phyloP scores from a whole-genome alignment of 2,797 vertebrate species.

The Notoglanidium macrostoma region DNA sequence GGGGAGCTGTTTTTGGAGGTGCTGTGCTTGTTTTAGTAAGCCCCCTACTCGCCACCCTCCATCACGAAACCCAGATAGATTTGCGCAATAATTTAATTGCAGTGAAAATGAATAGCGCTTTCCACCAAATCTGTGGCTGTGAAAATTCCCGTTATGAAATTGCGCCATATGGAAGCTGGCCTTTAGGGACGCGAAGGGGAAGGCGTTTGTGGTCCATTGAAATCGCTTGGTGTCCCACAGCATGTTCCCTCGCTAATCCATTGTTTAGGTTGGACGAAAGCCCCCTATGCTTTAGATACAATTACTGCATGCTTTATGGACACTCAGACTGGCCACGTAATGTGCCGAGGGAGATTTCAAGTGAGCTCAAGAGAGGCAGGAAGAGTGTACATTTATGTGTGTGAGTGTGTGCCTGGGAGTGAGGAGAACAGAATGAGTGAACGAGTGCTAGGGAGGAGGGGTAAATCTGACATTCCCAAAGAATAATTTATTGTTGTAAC shows the following conservation, averaged over 20 bases:
- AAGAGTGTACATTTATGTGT: constrained; percentile 30
- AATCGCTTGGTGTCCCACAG: constrained; percentile 37
- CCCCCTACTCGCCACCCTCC: constrained; percentile 31
- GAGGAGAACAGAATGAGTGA: neutral
- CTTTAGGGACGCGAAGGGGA: constrained; percentile 44
- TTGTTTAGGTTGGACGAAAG: constrained; percentile 55
- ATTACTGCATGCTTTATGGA: constrained; percentile 48
- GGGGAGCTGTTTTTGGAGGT: constrained; percentile 46
- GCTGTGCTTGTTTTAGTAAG: constrained; percentile 48
- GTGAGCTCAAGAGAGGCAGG: constrained; percentile 17
- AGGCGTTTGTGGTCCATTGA: constrained; percentile 22
- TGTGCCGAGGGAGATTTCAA: constrained; percentile 42
- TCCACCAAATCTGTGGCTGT: constrained; percentile 37
- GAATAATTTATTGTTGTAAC: constrained; percentile 76
- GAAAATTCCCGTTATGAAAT: constrained; percentile 30
- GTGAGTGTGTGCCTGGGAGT: constrained; percentile 21
- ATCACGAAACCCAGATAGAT: constrained; percentile 34
- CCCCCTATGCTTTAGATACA: constrained; percentile 48
- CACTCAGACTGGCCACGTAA: constrained; percentile 31
- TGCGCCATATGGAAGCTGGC: constrained; percentile 26
- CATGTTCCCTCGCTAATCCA: constrained; percentile 53
- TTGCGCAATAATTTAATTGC: constrained; percentile 44
- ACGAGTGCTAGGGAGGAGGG: constrained; percentile 12
- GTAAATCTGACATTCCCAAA: constrained; percentile 63
- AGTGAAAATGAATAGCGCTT: constrained; percentile 41